Base-by-base conservation (phyloP, 92 coral and sea anemone species). In the Umimayanthus kanabou region DNA sequence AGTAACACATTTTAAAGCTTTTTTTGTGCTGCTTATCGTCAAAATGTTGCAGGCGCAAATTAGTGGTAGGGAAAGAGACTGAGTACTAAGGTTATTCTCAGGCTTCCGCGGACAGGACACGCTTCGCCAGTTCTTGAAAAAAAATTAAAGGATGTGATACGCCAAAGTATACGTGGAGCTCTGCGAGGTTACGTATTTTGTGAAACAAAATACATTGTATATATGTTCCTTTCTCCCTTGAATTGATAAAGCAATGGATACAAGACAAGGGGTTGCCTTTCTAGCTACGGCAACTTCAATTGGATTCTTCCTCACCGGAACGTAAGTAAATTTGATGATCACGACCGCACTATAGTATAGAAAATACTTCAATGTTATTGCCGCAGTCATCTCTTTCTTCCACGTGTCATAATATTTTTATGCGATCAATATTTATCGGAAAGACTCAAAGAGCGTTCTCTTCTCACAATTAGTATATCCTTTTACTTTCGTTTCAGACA, bases 301-400 rank as follows among this genome's bases (percentile, higher is more conserved):
- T 75, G 98, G 92, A 33, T 91, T 95, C 43, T 93, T 95, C 49
- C 92, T 94, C 6, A 95, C 96, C 9, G 98, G 98, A 83, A 90
- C 80, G 98, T 95, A 84, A 95, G 98, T 91, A 85, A 9, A 23
- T 6, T 47, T 73, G 58, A 53, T 53, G 18, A 53, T 53, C 58
- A 11, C 50, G 39, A 28, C 16, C 39, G 15, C n/a, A n/a, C n/a
- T n/a, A n/a, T n/a, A n/a, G n/a, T n/a, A n/a, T n/a, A 26, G 15
- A 78, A 47, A 78, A 18, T 43, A 53, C 25, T 23, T n/a, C n/a
- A n/a, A n/a, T 43, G 18, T 79, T 49, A 9, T 15, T 53, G 8
- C 4, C 20, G 33, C 42, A 13, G 45, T 37, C 20, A 73, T 73
- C 42, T 16, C 30, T 22, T 75, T 33, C 29, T 39, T 53, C 79